These are phyloP conservation scores for Arenaria interpres DNA, from an alignment of 2,113 vertebrate genomes.

Conservation along the genomic window DNA sequence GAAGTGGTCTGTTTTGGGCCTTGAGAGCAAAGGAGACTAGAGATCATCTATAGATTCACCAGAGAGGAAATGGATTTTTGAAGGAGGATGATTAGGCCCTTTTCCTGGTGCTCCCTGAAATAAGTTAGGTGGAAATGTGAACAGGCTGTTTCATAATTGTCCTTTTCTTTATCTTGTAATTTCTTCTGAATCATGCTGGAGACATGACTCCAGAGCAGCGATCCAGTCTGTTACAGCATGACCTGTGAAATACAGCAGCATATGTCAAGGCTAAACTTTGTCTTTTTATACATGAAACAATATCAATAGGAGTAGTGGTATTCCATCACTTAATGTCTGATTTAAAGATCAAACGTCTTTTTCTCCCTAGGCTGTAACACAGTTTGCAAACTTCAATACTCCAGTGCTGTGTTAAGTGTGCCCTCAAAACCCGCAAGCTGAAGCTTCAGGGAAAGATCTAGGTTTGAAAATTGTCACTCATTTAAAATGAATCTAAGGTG, in stretches of 20 bases:
- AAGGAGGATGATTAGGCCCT: background rate
- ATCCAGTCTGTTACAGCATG: background rate
- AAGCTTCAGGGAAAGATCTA: background rate
- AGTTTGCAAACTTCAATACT: background rate
- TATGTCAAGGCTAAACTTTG: background rate
- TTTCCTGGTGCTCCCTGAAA: background rate
- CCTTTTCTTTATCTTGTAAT: constrained; percentile 48
- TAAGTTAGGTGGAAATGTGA: constrained; percentile 20
- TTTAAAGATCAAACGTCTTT: background rate
- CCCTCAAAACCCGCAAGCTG: background rate
- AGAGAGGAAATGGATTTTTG: background rate
- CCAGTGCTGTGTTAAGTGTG: background rate
- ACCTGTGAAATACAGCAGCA: background rate
- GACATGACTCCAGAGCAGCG: background rate
- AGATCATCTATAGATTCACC: background rate
- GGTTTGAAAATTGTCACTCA: background rate
- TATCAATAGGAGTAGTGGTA: background rate
- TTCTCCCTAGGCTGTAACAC: background rate
- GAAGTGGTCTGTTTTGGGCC: background rate
- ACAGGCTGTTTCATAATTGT: constrained; percentile 49
- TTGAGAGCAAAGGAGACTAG: background rate
- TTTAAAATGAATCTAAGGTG: background rate
- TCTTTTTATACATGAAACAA: background rate
- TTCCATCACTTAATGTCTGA: background rate
- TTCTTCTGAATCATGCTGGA: background rate